These are phyloP conservation scores for Neoascia interrupta DNA, from an alignment of 2,888 invertebrate genomes.

Conservation along the genomic window DNA sequence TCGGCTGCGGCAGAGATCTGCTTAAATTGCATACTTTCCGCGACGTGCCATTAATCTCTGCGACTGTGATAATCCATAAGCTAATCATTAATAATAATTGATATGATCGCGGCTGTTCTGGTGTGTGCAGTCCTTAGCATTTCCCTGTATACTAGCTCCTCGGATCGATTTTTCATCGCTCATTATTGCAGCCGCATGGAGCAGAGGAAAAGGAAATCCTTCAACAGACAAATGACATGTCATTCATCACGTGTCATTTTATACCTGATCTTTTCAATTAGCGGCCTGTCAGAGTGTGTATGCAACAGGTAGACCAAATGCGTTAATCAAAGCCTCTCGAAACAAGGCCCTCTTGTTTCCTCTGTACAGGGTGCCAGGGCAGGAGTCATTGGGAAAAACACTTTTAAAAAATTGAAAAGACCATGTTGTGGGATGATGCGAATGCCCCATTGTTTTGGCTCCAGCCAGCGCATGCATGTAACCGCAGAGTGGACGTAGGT, in stretches of 20 bases:
- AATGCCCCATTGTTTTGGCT: conserved; percentile 25
- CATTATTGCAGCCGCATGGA: conserved; percentile 44
- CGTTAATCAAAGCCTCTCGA: conserved; percentile 26
- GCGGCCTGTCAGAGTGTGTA: background rate
- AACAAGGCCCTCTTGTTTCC: conserved; percentile 24
- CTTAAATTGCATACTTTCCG: conserved; percentile 48
- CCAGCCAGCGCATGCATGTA: conserved; percentile 7
- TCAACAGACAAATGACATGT: conserved; percentile 57
- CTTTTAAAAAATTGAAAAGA: conserved; percentile 38
- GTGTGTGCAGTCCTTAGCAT: conserved; percentile 2
- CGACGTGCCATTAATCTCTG: conserved; percentile 74
- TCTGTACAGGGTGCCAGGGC: conserved; percentile 43
- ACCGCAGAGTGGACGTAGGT: conserved; percentile 3
- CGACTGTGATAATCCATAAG: conserved; percentile 71
- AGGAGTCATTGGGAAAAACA: conserved; percentile 4
- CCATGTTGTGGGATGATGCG: conserved; percentile 15
- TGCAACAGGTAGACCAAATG: conserved; percentile 48
- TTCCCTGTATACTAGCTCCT: background rate
- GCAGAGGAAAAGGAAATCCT: conserved; percentile 11
- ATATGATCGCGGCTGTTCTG: conserved; percentile 73
- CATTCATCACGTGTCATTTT: conserved; percentile 56
- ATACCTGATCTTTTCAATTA: conserved; percentile 53
- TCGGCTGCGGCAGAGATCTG: conserved; percentile 21
- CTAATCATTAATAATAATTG: conserved; percentile 77
- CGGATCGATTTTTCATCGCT: conserved; percentile 48